These are phyloP conservation scores for Daubentonia madagascariensis DNA, from an alignment of 2,113 vertebrate species.

Conservation along the genomic window DNA sequence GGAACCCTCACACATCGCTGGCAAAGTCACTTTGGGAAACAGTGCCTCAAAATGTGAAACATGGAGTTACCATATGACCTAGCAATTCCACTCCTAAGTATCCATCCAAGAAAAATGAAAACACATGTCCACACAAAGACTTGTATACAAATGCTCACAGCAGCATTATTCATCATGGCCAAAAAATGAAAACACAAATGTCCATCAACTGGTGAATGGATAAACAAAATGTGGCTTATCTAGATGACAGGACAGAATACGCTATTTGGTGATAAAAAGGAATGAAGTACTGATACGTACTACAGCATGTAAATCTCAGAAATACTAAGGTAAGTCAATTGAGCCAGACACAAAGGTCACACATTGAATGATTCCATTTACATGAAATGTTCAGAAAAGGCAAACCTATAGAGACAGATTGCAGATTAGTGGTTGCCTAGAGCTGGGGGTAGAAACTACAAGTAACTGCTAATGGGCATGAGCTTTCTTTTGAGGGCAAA, in stretches of 20 bases:
- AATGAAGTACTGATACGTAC: neutral
- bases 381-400: neutral
- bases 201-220: neutral
- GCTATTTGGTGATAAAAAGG: neutral
- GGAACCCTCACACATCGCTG: neutral
- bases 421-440: neutral
- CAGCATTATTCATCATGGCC: neutral
- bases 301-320: neutral
- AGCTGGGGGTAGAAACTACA: neutral
- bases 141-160: neutral
- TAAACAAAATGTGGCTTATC: neutral
- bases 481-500: neutral
- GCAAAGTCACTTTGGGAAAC: neutral
- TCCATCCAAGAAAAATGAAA: slow-evolving; percentile 11
- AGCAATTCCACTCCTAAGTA: neutral
- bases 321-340: neutral
- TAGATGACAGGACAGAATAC: neutral
- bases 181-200: neutral
- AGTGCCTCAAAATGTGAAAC: neutral
- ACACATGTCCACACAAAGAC: neutral
- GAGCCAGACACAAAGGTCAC: neutral
- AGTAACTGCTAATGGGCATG: neutral
- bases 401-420: neutral
- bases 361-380: neutral
- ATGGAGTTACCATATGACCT: neutral